A percentile compares a stretch with the other conserved stretches of the same genome.
Conservation (phyloP, 1,140 invertebrate genomes). For the Amyelois transitella region DNA sequence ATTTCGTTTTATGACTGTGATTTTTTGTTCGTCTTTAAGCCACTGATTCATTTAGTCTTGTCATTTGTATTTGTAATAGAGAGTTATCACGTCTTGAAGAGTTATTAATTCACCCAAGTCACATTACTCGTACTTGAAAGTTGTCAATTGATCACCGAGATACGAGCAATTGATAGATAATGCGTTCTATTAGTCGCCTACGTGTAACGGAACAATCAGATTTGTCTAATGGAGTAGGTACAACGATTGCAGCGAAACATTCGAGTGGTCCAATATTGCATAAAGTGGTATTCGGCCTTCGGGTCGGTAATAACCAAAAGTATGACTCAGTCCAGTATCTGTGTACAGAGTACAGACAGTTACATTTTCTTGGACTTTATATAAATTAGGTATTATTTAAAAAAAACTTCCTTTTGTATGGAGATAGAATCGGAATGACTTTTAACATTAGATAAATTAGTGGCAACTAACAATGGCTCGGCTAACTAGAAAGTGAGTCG, state of each 20-base stretch:
- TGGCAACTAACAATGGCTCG: constrained; percentile 43
- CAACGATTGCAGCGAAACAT: constrained; percentile 31
- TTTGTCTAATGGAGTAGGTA: constrained; percentile 39
- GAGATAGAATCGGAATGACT: constrained; percentile 22
- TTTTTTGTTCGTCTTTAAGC: constrained; percentile 33
- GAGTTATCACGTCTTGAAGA: neutral
- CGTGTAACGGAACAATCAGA: constrained; percentile 31
- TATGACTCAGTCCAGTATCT: constrained; percentile 33
- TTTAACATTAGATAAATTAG: constrained; percentile 41
- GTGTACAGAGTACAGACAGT: constrained; percentile 19
- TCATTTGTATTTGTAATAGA: constrained; percentile 19
- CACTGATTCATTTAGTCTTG: constrained; percentile 29
- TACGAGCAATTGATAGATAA: constrained; percentile 14
- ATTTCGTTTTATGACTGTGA: constrained; percentile 34
- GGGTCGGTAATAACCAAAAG: constrained; percentile 39
- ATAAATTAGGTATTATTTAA: neutral
- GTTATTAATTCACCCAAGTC: constrained; percentile 12
- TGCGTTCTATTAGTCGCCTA: constrained; percentile 19
- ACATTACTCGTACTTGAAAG: constrained; percentile 7
- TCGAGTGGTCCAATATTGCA: constrained; percentile 34
- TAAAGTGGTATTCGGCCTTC: constrained; percentile 36
- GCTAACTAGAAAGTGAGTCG: constrained; percentile 58
- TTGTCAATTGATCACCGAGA: constrained; percentile 9
- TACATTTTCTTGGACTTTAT: constrained; percentile 19
- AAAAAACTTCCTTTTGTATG: constrained; percentile 6